These are phyloP conservation scores for Himalopsyche japonica DNA, from an alignment of 2,888 invertebrate species.

Conservation along the genomic window DNA sequence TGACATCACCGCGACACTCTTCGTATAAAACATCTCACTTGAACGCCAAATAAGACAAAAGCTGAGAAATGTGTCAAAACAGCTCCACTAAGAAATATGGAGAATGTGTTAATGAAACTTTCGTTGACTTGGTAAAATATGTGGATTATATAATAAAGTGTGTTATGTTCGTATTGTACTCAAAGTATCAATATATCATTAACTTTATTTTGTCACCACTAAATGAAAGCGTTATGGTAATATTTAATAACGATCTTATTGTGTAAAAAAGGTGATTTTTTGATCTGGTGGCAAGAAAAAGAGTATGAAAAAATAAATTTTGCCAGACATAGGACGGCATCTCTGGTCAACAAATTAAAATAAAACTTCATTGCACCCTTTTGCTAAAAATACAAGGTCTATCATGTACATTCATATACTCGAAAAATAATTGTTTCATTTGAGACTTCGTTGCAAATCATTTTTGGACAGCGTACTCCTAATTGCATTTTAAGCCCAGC, in stretches of 20 bases:
- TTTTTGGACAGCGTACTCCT: no score
- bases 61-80: conserved; percentile 8
- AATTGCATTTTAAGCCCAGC: no score
- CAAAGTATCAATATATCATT: not conserved
- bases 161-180: not conserved
- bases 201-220: not conserved
- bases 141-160: not conserved
- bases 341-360: not conserved
- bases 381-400: no score
- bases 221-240: not conserved
- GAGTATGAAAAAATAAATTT: not conserved
- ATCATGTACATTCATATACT: no score
- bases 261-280: not conserved
- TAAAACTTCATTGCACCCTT: no score
- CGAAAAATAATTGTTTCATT: no score
- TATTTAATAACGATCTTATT: not conserved
- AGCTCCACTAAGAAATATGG: not conserved
- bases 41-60: not conserved
- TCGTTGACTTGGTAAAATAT: not conserved
- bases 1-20: not conserved
- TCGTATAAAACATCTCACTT: not conserved
- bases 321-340: no score
- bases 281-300: not conserved
- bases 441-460: no score
- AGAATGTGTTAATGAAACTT: not conserved